phyloP scores from a whole-genome alignment of 2,797 vertebrate species.

The Parauchenoglanis punctatus region DNA sequence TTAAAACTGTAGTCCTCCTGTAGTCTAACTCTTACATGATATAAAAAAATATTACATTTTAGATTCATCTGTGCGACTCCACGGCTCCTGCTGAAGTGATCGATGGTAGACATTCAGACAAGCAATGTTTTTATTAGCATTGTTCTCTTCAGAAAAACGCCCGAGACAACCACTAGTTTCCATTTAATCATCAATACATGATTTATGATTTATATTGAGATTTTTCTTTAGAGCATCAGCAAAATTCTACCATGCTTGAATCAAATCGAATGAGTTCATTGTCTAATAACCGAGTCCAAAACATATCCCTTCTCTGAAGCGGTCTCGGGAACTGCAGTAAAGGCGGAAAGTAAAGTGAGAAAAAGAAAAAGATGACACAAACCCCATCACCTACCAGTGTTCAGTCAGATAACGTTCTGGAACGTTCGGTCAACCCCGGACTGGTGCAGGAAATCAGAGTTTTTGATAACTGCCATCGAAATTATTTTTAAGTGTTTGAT shows the following conservation, averaged over 20 bases:
- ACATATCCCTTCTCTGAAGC: neutral
- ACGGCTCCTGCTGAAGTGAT: neutral
- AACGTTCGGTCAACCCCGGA: neutral
- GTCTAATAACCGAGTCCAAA: neutral
- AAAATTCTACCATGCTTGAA: neutral
- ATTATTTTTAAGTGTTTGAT: neutral
- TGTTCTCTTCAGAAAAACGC: neutral
- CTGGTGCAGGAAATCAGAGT: too few relatives aligned
- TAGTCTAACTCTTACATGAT: neutral
- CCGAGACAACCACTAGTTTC: neutral
- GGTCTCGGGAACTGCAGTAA: neutral
- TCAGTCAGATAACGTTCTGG: neutral
- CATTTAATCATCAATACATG: neutral
- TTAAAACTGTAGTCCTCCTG: neutral
- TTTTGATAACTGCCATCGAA: neutral
- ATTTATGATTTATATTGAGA: neutral
- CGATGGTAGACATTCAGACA: neutral
- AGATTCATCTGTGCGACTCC: too few relatives aligned
- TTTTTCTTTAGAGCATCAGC: neutral
- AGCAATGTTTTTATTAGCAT: neutral
- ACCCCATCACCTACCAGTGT: neutral
- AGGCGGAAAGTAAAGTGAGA: too few relatives aligned
- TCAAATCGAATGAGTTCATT: neutral
- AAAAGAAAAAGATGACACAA: neutral
- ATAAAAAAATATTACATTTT: neutral